A percentile compares a stretch with the other conserved stretches of the same genome.
Conservation (phyloP, 2,113 vertebrate species). For the Plestiodon gilberti region DNA sequence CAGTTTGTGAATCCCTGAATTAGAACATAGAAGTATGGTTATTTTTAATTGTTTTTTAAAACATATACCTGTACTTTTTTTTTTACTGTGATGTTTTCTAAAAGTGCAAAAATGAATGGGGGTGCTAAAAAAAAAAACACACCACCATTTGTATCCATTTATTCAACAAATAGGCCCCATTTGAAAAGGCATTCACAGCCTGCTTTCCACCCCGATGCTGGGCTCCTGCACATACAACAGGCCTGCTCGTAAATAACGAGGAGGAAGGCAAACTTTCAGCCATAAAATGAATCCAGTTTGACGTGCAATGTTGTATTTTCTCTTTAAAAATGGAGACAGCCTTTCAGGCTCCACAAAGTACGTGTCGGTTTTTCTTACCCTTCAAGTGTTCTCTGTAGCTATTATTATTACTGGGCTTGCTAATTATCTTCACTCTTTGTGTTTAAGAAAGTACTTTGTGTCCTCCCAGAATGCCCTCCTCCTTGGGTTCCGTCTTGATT, state of each 20-base stretch:
- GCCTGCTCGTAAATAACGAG: neutral
- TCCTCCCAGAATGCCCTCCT: constrained; percentile 14
- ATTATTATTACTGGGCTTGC: neutral
- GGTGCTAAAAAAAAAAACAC: no score
- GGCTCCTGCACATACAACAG: neutral
- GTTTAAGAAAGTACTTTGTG: constrained; percentile 37
- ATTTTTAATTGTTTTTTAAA: no score
- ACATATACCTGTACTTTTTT: no score
- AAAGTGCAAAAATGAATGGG: no score
- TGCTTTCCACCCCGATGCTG: no score
- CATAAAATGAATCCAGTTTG: neutral
- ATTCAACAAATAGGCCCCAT: no score
- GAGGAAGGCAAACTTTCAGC: neutral
- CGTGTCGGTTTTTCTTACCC: neutral
- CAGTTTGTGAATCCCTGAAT: no score
- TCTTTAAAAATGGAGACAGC: neutral
- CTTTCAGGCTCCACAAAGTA: neutral
- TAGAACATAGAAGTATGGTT: no score
- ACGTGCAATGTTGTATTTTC: no score
- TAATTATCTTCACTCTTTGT: constrained; percentile 2
- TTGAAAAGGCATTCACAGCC: no score
- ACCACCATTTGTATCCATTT: no score
- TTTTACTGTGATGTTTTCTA: no score
- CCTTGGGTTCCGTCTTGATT: constrained; percentile 11
- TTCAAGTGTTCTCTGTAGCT: neutral